These are phyloP conservation scores for Zingel zingel DNA, from an alignment of 2,113 vertebrate genomes.

Conservation along the genomic window DNA sequence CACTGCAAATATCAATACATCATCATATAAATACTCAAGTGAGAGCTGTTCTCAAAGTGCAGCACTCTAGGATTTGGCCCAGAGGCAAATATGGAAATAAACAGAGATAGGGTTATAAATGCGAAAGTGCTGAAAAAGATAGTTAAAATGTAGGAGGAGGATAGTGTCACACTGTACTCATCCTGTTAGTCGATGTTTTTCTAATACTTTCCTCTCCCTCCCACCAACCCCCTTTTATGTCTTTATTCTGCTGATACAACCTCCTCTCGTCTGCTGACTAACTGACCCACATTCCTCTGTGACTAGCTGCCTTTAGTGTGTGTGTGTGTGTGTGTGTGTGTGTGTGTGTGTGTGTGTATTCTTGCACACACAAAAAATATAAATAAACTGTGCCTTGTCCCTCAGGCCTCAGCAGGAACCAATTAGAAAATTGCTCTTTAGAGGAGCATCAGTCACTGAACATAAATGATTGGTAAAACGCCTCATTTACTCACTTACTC, in stretches of 20 bases:
- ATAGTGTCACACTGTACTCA: conserved; percentile 62
- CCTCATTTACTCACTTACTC: conserved; percentile 47
- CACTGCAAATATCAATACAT: conserved; percentile 50
- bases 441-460: conserved; percentile 51
- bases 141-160: conserved; percentile 58
- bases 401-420: conserved; percentile 61
- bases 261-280: conserved; percentile 80
- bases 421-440: conserved; percentile 59
- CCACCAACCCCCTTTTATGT: conserved; percentile 53
- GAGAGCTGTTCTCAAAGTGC: conserved; percentile 46
- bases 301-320: conserved; percentile 58
- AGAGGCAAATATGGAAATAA: conserved; percentile 40
- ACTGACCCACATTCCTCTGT: conserved; percentile 80
- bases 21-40: conserved; percentile 54
- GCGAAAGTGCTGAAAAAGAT: conserved; percentile 52
- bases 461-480: conserved; percentile 55
- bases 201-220: conserved; percentile 56
- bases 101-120: conserved; percentile 36
- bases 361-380: not conserved
- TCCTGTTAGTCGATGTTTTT: conserved; percentile 69
- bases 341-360: conserved; percentile 4
- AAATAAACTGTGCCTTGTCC: conserved; percentile 28
- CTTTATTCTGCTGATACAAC: conserved; percentile 79
- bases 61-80: conserved; percentile 42
- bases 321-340: conserved; percentile 28